A percentile compares a stretch with the other conserved stretches of the same genome.
phyloP scores from a whole-genome alignment of 2,888 invertebrate genomes.

The Tachina lurida region DNA sequence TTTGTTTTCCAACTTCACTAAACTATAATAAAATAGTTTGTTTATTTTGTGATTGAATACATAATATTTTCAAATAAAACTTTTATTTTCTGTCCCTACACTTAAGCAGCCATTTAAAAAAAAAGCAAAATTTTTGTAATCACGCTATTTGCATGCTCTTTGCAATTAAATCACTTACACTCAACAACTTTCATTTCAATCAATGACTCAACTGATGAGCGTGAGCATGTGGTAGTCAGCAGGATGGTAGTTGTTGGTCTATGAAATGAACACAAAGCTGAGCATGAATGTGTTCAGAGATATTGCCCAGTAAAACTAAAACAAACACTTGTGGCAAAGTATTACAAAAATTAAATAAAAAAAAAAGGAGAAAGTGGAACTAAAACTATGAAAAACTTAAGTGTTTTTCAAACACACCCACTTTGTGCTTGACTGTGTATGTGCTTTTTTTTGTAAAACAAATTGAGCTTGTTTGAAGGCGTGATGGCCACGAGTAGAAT shows the following conservation, averaged over 20 bases:
- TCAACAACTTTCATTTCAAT: constrained; percentile 56
- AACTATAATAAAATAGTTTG: constrained; percentile 73
- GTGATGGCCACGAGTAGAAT: constrained; percentile 1
- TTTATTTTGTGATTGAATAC: constrained; percentile 74
- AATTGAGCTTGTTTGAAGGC: no score
- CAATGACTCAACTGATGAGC: background rate
- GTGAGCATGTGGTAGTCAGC: background rate
- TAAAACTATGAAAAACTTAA: constrained; percentile 51
- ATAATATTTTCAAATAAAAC: constrained; percentile 65
- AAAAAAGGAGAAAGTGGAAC: constrained; percentile 3
- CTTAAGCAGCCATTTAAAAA: background rate
- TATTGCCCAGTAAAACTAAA: constrained; percentile 34
- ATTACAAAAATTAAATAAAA: background rate
- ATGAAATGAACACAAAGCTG: constrained; percentile 5
- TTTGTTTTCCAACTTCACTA: constrained; percentile 37
- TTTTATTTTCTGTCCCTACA: constrained; percentile 12
- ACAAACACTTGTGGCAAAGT: constrained; percentile 47
- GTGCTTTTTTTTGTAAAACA: background rate
- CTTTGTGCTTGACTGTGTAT: background rate
- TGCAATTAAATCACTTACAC: constrained; percentile 70
- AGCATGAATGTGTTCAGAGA: background rate
- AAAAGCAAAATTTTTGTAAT: constrained; percentile 72
- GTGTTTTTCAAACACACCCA: constrained; percentile 59
- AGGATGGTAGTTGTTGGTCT: background rate
- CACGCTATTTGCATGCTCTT: constrained; percentile 74